phyloP scores from a whole-genome alignment of 35 echinoderm and acorn worm species.

The Lytechinus pictus region DNA sequence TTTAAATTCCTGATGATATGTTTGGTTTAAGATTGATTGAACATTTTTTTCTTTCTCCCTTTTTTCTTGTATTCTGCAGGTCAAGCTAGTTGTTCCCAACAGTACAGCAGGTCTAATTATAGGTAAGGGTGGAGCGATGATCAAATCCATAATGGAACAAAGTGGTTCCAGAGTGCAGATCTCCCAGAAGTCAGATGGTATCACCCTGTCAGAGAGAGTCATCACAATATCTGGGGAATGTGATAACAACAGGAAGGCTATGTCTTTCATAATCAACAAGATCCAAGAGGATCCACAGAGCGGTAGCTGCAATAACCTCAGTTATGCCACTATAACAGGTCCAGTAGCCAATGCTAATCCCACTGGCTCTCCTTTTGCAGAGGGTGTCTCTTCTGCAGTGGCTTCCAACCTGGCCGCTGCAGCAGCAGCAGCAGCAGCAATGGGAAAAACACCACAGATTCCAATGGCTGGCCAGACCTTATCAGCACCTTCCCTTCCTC shows the following conservation, averaged over 20 bases:
- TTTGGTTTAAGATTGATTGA: not conserved
- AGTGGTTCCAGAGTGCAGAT: conserved; percentile 90
- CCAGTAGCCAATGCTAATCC: conserved; percentile 98
- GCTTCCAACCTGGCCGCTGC: conserved; percentile 60
- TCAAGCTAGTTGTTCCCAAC: conserved; percentile 94
- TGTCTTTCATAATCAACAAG: conserved; percentile 94
- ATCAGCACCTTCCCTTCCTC: conserved; percentile 6
- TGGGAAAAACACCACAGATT: conserved; percentile 43
- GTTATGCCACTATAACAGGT: conserved; percentile 92
- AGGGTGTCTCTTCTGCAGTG: conserved; percentile 73
- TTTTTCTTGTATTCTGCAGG: conserved; percentile 65
- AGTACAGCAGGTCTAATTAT: conserved; percentile 99
- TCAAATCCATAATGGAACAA: conserved; percentile 99
- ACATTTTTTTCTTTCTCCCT: conserved; percentile 29
- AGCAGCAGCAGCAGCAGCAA: conserved; percentile 38
- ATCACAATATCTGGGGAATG: conserved; percentile 90
- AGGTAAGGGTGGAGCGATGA: conserved; percentile 93
- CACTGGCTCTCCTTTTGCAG: conserved; percentile 97
- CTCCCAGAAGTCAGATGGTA: conserved; percentile 97
- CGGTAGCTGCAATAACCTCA: conserved; percentile 99
- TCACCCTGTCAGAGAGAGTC: conserved; percentile 92
- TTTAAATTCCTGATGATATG: not conserved
- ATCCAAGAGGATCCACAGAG: conserved; percentile 99
- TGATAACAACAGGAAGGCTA: conserved; percentile 86
- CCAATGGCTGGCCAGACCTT: not conserved